Conservation (phyloP, 2,113 vertebrate species). For the Onychostoma macrolepis region DNA sequence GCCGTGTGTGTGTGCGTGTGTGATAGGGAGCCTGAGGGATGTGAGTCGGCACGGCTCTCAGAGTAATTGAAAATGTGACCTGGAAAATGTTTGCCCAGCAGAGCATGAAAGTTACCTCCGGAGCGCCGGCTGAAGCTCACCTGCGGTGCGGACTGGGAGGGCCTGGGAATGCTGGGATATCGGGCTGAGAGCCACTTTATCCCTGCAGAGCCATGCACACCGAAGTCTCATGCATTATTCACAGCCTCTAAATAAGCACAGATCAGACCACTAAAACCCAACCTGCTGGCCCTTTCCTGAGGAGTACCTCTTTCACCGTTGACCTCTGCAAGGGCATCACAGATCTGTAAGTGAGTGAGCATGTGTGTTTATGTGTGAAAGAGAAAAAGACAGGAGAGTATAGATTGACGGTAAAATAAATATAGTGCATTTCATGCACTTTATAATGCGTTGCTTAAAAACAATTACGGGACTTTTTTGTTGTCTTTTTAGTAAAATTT, state of each 20-base stretch:
- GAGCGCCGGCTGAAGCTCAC: conserved; percentile 68
- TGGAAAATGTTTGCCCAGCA: conserved; percentile 82
- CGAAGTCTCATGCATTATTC: conserved; percentile 76
- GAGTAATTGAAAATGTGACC: conserved; percentile 86
- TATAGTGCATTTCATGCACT: background rate
- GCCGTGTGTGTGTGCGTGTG: conserved; percentile 63
- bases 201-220: conserved; percentile 64
- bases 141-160: conserved; percentile 72
- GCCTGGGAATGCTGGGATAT: conserved; percentile 64
- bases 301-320: conserved; percentile 53
- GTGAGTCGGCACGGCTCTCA: conserved; percentile 67
- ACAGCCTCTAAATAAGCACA: conserved; percentile 69
- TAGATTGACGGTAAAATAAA: background rate
- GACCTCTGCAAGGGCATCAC: conserved; percentile 66
- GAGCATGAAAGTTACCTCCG: conserved; percentile 84
- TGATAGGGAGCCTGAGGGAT: conserved; percentile 52
- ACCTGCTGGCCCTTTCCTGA: conserved; percentile 56
- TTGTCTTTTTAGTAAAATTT: background rate
- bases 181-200: conserved; percentile 76
- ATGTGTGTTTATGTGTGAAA: conserved; percentile 30
- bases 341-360: conserved; percentile 29
- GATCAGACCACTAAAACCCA: conserved; percentile 64
- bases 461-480: background rate
- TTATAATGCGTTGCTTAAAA: background rate
- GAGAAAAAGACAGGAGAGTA: background rate